A percentile compares a stretch with the other conserved stretches of the same genome.
Conservation (phyloP, 2,888 invertebrate species). For the Euclidia mi region DNA sequence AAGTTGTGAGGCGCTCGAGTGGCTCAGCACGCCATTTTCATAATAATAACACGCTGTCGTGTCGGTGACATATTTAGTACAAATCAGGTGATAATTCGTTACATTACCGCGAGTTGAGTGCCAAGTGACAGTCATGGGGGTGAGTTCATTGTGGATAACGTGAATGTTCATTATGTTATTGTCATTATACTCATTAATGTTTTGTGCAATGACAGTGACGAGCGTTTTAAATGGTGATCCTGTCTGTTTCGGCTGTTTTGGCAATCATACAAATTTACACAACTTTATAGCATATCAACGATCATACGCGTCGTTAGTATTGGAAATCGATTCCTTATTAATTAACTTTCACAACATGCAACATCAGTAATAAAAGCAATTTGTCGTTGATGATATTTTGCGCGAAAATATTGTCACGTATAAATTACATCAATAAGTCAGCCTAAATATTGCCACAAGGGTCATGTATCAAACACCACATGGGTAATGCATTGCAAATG, state of each 20-base stretch:
- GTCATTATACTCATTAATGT: background rate
- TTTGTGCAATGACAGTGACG: background rate
- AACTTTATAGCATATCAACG: too few relatives aligned
- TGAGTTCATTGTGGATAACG: conserved; percentile 29
- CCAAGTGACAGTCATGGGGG: conserved; percentile 34
- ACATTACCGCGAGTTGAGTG: conserved; percentile 25
- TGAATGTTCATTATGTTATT: conserved; percentile 18
- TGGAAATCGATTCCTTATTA: too few relatives aligned
- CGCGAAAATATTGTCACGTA: too few relatives aligned
- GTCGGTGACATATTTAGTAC: conserved; percentile 20
- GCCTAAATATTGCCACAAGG: too few relatives aligned
- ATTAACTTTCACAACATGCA: too few relatives aligned
- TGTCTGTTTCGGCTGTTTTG: too few relatives aligned
- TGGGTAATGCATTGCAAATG: conserved; percentile 3
- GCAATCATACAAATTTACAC: too few relatives aligned
- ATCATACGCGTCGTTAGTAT: too few relatives aligned
- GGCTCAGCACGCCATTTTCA: conserved; percentile 4
- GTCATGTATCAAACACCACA: background rate
- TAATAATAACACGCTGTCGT: conserved; percentile 16
- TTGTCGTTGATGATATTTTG: too few relatives aligned
- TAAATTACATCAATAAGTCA: too few relatives aligned
- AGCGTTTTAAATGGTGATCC: too few relatives aligned
- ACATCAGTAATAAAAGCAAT: too few relatives aligned
- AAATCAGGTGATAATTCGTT: conserved; percentile 21
- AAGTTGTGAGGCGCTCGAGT: conserved; percentile 17